Evolutionary conservation across 53 echinoderm and acorn worm species (phyloP), one percentile per base, ranked within the genome.

Genomic region (Zoroaster sp.): DNA sequence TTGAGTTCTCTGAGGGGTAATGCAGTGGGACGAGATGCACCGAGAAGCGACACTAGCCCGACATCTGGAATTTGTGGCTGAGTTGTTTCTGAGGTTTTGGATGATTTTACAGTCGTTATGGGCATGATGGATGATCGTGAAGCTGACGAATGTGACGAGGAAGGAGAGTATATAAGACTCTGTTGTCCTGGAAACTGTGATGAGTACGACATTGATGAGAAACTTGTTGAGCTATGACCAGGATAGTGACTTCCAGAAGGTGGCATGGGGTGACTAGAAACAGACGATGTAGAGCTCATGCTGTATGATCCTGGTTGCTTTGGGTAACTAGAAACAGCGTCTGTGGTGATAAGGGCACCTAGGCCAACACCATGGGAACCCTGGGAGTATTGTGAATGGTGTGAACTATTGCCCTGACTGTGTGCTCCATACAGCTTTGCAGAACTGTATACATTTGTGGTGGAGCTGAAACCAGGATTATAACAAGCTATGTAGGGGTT

Each of bases 331-430:
- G 13, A 72, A 55, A 68, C 82, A 41, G 82, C 67, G 31, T 82
- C 67, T 41, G 82, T 43, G 82, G 45, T 42, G 82, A 32, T 5
- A 1, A 82, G 82, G 36, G 82, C 82, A 67, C 44, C 68, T 37
- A 82, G 42, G 66, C 81, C 81, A 31, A 68, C 20, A 1, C 68
- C 68, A 41, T 69, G 69, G 82, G 68, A 67, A 67, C 67, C 82
- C 4, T 42, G 44, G 45, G 31, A 41, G n/a, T 38, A 40, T 21
- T 6, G 63, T 9, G 55, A 12, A 52, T 35, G 34, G 34, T 70
- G 14, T 0, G 70, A 70, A 35, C 31, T 14, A 33, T 14, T 4
- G 70, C 70, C 70, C 30, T 33, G 25, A 18, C 34, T 6, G 1
- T 35, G 70, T 2, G 70, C 30, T 3, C 70, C 70, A 1, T 33